A percentile compares a stretch with the other conserved stretches of the same genome.
Evolutionary conservation across 2,113 vertebrate genomes (phyloP).

Genomic region (Monopterus albus): DNA sequence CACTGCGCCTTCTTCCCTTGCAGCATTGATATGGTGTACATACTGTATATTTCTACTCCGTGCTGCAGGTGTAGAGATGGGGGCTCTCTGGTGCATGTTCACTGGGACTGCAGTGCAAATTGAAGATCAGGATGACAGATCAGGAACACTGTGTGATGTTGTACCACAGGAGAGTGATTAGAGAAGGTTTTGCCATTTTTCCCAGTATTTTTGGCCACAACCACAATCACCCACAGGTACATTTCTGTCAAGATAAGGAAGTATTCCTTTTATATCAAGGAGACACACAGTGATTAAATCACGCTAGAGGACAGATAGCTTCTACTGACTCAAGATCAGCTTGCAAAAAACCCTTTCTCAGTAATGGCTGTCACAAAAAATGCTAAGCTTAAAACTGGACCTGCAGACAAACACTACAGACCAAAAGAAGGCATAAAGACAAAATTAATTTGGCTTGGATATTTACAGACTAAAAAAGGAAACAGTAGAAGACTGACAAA

Average conservation of each 20-base stretch:
- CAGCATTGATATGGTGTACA: slow-evolving; percentile 7
- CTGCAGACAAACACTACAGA: not conserved
- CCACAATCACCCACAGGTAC: slow-evolving; percentile 8
- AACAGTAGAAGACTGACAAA: slow-evolving; percentile 12
- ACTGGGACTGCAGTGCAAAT: slow-evolving; percentile 4
- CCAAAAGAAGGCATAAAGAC: slow-evolving; percentile 5
- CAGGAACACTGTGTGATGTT: slow-evolving; percentile 19
- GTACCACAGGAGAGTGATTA: slow-evolving; percentile 49
- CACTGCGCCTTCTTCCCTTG: not conserved
- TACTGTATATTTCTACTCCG: slow-evolving; percentile 2
- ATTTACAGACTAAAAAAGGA: slow-evolving; percentile 35
- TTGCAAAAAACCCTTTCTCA: slow-evolving; percentile 19
- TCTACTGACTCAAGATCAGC: slow-evolving; percentile 47
- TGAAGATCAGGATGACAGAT: slow-evolving; percentile 58
- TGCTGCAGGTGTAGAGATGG: slow-evolving; percentile 14
- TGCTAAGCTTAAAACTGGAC: slow-evolving; percentile 15
- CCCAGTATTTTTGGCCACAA: slow-evolving; percentile 22
- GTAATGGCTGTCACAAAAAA: slow-evolving; percentile 20
- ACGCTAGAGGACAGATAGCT: slow-evolving; percentile 16
- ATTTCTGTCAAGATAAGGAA: slow-evolving; percentile 51
- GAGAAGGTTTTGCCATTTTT: slow-evolving; percentile 38
- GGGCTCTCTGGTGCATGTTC: slow-evolving; percentile 11
- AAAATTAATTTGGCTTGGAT: slow-evolving; percentile 40
- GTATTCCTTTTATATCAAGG: slow-evolving; percentile 18
- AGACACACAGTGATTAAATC: slow-evolving; percentile 33